Conservation (phyloP, 2,797 vertebrate species). For the Sebastes kiyomatsui region DNA sequence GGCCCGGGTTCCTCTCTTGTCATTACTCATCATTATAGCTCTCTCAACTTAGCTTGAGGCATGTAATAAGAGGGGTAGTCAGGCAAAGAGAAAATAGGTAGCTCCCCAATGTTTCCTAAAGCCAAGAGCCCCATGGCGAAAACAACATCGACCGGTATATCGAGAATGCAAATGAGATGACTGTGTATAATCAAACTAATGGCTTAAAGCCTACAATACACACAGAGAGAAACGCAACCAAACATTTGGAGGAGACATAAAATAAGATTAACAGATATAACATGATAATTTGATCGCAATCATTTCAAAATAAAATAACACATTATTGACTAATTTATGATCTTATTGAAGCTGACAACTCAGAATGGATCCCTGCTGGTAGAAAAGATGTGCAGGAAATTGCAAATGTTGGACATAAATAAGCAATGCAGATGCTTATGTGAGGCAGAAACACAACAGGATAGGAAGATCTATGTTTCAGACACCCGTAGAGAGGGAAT, state of each 20-base stretch:
- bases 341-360: conserved; percentile 7
- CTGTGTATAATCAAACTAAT: conserved; percentile 24
- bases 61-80: conserved; percentile 62
- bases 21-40: conserved; percentile 76
- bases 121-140: conserved; percentile 42
- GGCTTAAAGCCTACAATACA: background rate
- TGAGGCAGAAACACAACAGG: background rate
- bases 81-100: conserved; percentile 54
- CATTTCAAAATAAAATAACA: background rate
- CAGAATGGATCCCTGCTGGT: background rate
- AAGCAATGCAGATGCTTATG: conserved; percentile 33
- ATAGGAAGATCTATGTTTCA: conserved; percentile 21
- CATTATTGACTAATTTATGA: conserved; percentile 3
- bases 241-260: background rate
- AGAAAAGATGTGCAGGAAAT: conserved; percentile 21
- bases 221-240: background rate
- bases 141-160: conserved; percentile 32
- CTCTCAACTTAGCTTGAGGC: conserved; percentile 62
- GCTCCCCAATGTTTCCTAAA: conserved; percentile 50
- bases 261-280: background rate
- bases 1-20: conserved; percentile 53
- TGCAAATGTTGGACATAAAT: conserved; percentile 47
- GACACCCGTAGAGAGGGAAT: conserved; percentile 1
- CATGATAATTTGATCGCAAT: background rate
- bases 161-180: conserved; percentile 55